phyloP scores from a whole-genome alignment of 1,140 invertebrate genomes.

The Drosophila seguyi region DNA sequence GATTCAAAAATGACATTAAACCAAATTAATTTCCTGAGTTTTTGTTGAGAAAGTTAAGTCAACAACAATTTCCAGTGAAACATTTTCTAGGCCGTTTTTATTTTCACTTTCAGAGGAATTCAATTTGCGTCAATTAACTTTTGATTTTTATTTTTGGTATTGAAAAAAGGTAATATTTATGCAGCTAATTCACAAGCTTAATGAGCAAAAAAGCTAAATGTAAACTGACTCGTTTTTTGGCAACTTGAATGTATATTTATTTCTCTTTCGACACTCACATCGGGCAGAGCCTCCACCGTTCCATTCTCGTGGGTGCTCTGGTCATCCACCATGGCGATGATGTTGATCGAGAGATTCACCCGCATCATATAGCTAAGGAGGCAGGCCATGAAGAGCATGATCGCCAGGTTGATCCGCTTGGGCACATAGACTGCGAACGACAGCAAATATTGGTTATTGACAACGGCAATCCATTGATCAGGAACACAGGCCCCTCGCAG shows the following conservation, averaged over 20 bases:
- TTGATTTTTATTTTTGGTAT: slow-evolving; percentile 6
- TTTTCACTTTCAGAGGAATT: not conserved
- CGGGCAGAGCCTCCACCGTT: slow-evolving; percentile 56
- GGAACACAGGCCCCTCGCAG: slow-evolving; percentile 38
- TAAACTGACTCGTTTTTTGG: not conserved
- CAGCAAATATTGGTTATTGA: slow-evolving; percentile 55
- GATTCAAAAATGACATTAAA: no score
- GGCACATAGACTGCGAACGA: slow-evolving; percentile 70
- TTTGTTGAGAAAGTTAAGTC: not conserved
- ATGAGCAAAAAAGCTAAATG: not conserved
- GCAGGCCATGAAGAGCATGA: slow-evolving; percentile 90
- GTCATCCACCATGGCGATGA: slow-evolving; percentile 90
- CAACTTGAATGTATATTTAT: not conserved
- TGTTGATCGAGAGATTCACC: slow-evolving; percentile 90
- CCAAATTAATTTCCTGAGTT: not conserved
- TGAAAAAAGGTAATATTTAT: not conserved
- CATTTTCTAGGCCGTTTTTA: not conserved
- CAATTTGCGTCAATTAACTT: slow-evolving; percentile 8
- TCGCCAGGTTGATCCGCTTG: slow-evolving; percentile 86
- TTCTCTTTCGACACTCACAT: slow-evolving; percentile 57
- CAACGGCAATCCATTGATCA: slow-evolving; percentile 8
- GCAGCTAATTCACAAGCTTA: not conserved
- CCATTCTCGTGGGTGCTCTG: slow-evolving; percentile 50
- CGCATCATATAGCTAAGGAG: slow-evolving; percentile 91
- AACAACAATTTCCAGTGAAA: not conserved